These are phyloP conservation scores for Daubentonia madagascariensis DNA, from an alignment of 2,113 vertebrate species.

Conservation along the genomic window DNA sequence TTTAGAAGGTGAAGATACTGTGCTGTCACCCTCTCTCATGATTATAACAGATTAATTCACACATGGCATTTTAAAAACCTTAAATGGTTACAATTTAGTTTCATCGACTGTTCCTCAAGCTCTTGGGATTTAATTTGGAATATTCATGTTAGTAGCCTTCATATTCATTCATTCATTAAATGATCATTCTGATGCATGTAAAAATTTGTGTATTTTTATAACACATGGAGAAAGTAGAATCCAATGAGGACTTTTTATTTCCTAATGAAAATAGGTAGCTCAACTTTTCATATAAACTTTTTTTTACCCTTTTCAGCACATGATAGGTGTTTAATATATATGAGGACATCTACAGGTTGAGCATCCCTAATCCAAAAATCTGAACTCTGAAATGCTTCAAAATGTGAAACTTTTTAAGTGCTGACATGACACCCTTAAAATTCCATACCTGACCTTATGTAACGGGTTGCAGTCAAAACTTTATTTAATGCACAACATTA, in stretches of 20 bases:
- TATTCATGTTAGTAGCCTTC: conserved; percentile 54
- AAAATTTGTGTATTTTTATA: conserved; percentile 15
- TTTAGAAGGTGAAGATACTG: conserved; percentile 8
- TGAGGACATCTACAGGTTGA: not conserved
- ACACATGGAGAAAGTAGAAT: not conserved
- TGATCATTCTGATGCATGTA: not conserved
- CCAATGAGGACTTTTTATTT: not conserved
- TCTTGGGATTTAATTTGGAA: conserved; percentile 24
- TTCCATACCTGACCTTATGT: not conserved
- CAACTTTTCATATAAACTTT: conserved; percentile 17
- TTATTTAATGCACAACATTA: not conserved
- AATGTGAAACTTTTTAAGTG: not conserved
- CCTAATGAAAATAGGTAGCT: not conserved
- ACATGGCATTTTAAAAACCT: conserved; percentile 44
- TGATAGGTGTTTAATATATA: conserved; percentile 30
- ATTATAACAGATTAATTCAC: conserved; percentile 59
- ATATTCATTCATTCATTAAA: conserved; percentile 47
- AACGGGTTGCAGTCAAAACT: not conserved
- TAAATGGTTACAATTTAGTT: conserved; percentile 9
- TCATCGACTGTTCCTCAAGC: conserved; percentile 10
- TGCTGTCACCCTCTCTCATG: not conserved
- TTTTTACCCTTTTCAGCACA: not conserved
- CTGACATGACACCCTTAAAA: not conserved
- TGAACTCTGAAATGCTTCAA: not conserved
- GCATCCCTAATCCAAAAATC: not conserved